Base-by-base conservation (phyloP, 1,140 invertebrate genomes). In the Conus ventricosus region DNA sequence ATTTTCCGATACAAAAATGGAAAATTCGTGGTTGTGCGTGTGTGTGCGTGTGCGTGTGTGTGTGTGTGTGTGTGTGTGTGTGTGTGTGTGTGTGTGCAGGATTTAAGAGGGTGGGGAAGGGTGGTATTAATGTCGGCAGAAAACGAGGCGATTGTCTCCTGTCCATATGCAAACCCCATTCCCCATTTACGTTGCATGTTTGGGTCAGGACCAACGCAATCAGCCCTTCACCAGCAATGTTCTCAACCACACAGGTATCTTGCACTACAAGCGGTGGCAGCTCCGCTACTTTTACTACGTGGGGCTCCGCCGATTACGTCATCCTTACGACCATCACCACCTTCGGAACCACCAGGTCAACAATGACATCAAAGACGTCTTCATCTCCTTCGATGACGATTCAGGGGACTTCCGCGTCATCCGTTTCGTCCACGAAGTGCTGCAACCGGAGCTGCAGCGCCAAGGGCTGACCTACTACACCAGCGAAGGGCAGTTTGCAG, bases 251-350 rank as follows among this genome's bases (percentile, higher is more conserved):
- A 75, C 67, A 75, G 67, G 67, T 20, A 20, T 75, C 13, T 7
- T 75, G 17, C 67, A 86, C 84, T 86, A 86, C 60, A 67, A 75
- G n/a, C 63, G 63, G 20, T 86, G 63, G 57, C 57, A 67, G 6
- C 60, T 67, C 6, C 63, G 63, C 67, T 86, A 86, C 51, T 71
- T 67, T 53, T 86, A 86, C 84, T 86, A 86, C 84, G 51, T 53
- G 23, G 55, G 63, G 23, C 51, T 53, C n/a, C 39, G 63, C 10
- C 63, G 63, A 57, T 51, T 27, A 53, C 51, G 67, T 25, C 63
- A 60, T 17, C 67, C 51, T 71, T 86, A 86, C 63, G n/a, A 25
- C 13, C 60, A 27, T 39, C 67, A 86, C 23, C 63, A 60, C 84
- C 20, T 27, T 23, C 67, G 20, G 25, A 15, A 17, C 20, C 15